Evolutionary conservation across 2,113 vertebrate species (phyloP).

Genomic region (Arvicanthis niloticus): DNA sequence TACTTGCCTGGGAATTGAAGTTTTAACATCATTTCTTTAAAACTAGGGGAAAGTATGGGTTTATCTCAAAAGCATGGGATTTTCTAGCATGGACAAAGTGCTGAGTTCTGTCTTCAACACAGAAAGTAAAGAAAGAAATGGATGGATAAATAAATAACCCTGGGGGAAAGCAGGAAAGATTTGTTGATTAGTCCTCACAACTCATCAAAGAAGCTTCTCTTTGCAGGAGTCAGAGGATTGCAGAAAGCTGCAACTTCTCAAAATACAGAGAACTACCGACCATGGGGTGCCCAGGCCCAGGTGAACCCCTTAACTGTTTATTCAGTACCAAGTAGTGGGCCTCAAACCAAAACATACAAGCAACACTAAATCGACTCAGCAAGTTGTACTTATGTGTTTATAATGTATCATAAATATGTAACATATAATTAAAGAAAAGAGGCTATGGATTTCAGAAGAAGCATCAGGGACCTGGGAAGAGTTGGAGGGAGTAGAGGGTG

Average conservation of each 20-base stretch:
- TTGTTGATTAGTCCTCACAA: background rate
- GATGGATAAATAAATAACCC: background rate
- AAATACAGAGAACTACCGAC: background rate
- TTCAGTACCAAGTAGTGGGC: background rate
- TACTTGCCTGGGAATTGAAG: constrained; percentile 49
- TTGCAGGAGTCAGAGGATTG: background rate
- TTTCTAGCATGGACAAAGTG: background rate
- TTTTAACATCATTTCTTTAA: constrained; percentile 40
- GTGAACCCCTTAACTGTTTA: background rate
- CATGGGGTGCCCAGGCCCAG: background rate
- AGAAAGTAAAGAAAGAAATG: background rate
- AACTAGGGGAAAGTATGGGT: background rate
- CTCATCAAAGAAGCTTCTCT: background rate
- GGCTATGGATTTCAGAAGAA: background rate
- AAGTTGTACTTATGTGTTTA: background rate
- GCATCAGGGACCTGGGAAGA: background rate
- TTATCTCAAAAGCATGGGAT: background rate
- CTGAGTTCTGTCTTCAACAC: background rate
- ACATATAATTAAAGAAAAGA: background rate
- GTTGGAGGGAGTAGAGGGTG: background rate
- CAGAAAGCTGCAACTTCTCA: background rate
- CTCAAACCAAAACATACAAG: background rate
- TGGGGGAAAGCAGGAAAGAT: background rate
- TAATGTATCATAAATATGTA: background rate
- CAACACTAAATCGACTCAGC: background rate